phyloP scores from a whole-genome alignment of 2,888 invertebrate genomes.

The Ommatoiulus sabulosus region DNA sequence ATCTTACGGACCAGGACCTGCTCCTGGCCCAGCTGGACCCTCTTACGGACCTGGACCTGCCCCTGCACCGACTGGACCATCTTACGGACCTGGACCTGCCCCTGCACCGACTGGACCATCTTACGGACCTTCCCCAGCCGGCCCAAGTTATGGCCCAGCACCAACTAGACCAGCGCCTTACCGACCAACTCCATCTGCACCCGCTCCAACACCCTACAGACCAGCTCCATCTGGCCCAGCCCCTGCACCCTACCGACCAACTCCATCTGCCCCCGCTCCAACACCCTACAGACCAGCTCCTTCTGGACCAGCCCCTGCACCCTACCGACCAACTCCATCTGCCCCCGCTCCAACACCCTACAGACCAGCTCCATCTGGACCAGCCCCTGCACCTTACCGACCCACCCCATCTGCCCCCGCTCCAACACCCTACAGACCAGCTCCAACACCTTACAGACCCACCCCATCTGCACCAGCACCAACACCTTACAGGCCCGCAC shows the following conservation, averaged over 20 bases:
- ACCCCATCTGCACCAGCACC: conserved; percentile 54
- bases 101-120: conserved; percentile 53
- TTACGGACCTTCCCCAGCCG: conserved; percentile 53
- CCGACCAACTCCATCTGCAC: conserved; percentile 54
- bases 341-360: conserved; percentile 49
- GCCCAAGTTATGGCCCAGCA: conserved; percentile 31
- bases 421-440: conserved; percentile 17
- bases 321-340: conserved; percentile 51
- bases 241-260: conserved; percentile 53
- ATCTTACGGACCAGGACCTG: conserved; percentile 53
- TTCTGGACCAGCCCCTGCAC: conserved; percentile 54
- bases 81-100: conserved; percentile 47
- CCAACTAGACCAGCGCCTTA: conserved; percentile 47
- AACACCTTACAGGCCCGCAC: conserved; percentile 41
- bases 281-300: conserved; percentile 53
- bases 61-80: conserved; percentile 52
- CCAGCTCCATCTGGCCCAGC: conserved; percentile 53
- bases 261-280: conserved; percentile 50
- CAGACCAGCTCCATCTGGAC: conserved; percentile 44
- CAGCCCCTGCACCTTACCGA: conserved; percentile 42
- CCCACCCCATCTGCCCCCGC: conserved; percentile 47
- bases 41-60: conserved; percentile 49
- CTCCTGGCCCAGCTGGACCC: conserved; percentile 50
- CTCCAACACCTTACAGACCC: conserved; percentile 52
- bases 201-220: conserved; percentile 52